Percentiles rank a stretch among this genome's conserved stretches.
These are phyloP conservation scores for Acleris holmiana DNA, from an alignment of 2,888 invertebrate genomes.

Conservation along the genomic window DNA sequence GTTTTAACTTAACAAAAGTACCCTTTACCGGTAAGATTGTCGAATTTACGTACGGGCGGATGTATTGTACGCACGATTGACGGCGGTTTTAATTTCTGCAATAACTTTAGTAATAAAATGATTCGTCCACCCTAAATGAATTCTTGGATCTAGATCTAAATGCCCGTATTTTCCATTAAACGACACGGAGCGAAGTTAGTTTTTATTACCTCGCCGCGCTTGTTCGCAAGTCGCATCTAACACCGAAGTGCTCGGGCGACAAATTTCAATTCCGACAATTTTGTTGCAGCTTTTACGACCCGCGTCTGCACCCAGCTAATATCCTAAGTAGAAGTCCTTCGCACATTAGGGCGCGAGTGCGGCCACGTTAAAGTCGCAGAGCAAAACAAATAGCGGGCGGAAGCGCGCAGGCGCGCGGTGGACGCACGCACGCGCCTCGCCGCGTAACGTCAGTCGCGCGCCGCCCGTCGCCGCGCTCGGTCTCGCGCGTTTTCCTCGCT, in stretches of 20 bases:
- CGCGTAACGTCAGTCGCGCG: conserved; percentile 68
- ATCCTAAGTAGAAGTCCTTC: conserved; percentile 12
- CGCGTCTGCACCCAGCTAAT: conserved; percentile 3
- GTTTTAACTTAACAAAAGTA: too few species aligned
- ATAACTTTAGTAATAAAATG: background rate
- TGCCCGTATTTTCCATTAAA: background rate
- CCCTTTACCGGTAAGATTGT: too few species aligned
- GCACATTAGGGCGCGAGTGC: conserved; percentile 24
- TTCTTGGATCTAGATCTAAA: background rate
- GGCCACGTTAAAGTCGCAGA: conserved; percentile 51
- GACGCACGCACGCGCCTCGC: conserved; percentile 62
- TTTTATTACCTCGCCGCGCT: conserved; percentile 9
- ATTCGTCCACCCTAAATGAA: background rate
- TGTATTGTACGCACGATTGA: too few species aligned
- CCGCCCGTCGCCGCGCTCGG: conserved; percentile 65
- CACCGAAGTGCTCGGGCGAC: background rate
- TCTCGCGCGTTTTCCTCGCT: conserved; percentile 49
- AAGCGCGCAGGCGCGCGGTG: conserved; percentile 68
- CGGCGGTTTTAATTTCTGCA: too few species aligned
- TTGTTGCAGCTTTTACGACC: conserved; percentile 26
- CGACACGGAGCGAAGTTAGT: background rate
- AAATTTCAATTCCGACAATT: conserved; percentile 18
- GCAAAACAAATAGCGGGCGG: conserved; percentile 74
- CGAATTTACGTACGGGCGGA: too few species aligned
- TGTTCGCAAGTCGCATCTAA: conserved; percentile 7